A percentile compares a stretch with the other conserved stretches of the same genome.
Evolutionary conservation across 2,888 invertebrate species (phyloP).

Genomic region (Idaea aversata): DNA sequence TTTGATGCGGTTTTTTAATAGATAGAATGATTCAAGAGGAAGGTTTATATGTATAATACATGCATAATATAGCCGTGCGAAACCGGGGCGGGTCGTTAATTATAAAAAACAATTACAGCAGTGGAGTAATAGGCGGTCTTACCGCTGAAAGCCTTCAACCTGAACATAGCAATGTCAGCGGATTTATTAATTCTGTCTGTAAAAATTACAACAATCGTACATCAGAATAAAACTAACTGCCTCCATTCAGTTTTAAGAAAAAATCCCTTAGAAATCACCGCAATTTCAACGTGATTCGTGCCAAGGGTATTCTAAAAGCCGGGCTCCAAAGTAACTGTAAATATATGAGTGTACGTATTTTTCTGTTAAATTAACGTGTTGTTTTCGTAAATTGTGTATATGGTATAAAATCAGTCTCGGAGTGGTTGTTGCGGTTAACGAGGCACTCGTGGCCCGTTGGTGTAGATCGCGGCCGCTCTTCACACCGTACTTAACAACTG

Average conservation of each 20-base stretch:
- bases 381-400: slow-evolving; percentile 14
- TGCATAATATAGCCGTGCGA: too few species aligned
- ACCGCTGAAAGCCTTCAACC: too few species aligned
- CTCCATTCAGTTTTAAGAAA: background rate
- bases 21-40: too few species aligned
- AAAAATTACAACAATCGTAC: background rate
- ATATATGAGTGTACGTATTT: slow-evolving; percentile 3
- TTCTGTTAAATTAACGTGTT: slow-evolving; percentile 7
- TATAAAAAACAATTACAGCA: too few species aligned
- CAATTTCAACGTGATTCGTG: background rate
- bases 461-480: slow-evolving; percentile 22
- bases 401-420: slow-evolving; percentile 31
- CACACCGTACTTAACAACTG: slow-evolving; percentile 5
- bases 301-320: background rate
- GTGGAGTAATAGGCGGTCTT: background rate
- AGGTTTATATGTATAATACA: too few species aligned
- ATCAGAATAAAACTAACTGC: background rate
- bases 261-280: background rate
- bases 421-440: slow-evolving; percentile 36
- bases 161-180: too few species aligned
- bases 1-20: too few species aligned
- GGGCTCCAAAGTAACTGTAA: background rate
- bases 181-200: background rate
- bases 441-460: slow-evolving; percentile 34
- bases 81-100: too few species aligned